Evolutionary conservation across 2,888 invertebrate species (phyloP), one percentile per base, ranked within the genome.

Genomic region (Prosopocoilus inquinatus): DNA sequence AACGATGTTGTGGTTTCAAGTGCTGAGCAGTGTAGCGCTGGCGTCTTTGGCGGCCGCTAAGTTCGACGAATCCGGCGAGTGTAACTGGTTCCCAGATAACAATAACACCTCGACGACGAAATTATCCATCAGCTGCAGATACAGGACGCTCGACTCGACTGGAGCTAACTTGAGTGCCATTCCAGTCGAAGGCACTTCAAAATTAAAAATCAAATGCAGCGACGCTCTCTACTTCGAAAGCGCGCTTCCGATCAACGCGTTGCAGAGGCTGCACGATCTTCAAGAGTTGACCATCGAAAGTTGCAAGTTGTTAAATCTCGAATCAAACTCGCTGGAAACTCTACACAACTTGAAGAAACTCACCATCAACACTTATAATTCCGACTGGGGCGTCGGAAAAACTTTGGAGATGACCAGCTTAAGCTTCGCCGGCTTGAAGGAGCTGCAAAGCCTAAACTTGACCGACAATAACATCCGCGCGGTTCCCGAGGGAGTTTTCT

Each of bases 391-490:
- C 33, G 82, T 85, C 61, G 84, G 83, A 35, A 88, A 88, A 76
- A 85, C 84, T 66, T 82, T 94, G 69, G 91, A 92, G 71, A 76
- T 93, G 70, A 82, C 84, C 57, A 78, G 85, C 60, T 85, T 84
- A 66, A 85, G 89, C 60, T 85, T 94, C 70, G 83, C 84, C 67
- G 91, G 91, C 59, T 80, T 94, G 65, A 84, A 87, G 69, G 91
- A 92, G 76, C 80, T 94, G 48, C 89, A 89, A 74, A 82, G 84
- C 55, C 79, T 94, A 69, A 89, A 93, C 78, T 80, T 94, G 75
- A 86, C 87, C 70, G 87, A 89, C 78, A 94, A 91, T 80, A 92
- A 93, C 79, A 84, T 94, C 63, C 84, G 89, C 67, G 85, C 86
- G 62, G 75, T 94, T 72, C 91, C 93, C 43, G 87, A 89, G 65